Evolutionary conservation across 2,113 vertebrate species (phyloP), one percentile per base, ranked within the genome.

Genomic region (Callionymus lyra): DNA sequence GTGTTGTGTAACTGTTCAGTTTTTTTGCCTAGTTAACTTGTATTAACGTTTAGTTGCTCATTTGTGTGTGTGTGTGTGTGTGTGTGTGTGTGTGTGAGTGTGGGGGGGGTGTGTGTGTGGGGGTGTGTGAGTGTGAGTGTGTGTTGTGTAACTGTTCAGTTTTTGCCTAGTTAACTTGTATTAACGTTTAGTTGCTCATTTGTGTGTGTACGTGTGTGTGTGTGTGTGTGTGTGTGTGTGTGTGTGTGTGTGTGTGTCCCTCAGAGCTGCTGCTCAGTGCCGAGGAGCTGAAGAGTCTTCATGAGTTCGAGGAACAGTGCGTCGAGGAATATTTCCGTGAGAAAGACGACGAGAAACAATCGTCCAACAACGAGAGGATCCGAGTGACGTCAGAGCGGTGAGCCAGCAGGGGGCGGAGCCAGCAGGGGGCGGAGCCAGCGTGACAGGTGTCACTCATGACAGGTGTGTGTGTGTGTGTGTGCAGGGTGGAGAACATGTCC

Each of bases 401-500:
- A 2, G 44, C 1, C 9, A 21, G 10, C 2, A 9, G 13, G 12
- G 16, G 10, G 15, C n/a, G 16, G 11, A 10, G 2, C 38, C 38
- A 12, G 8, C 36, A 1, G 2, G 8, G 12, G 39, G 6, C 2
- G 11, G 12, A 10, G 3, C 2, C 8, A 16, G 13, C 34, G 13
- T 35, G 34, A n/a, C n/a, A n/a, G n/a, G n/a, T n/a, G n/a, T n/a
- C n/a, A n/a, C n/a, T 8, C 21, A 27, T 27, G 21, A 27, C 4
- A 27, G 21, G 21, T 27, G 4, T 31, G 21, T 14, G 2, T 31
- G 19, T 16, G 16, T 10, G 38, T 1, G 12, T 8, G 16, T 13
- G 16, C 59, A 98, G 95, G 74, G 95, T 99, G 70, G 95, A 99
- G 79, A 97, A 94, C 34, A 99, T 99, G 95, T 87, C 85, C 3